Conservation (phyloP, 92 coral and sea anemone species). For the Pocillopora grandis region DNA sequence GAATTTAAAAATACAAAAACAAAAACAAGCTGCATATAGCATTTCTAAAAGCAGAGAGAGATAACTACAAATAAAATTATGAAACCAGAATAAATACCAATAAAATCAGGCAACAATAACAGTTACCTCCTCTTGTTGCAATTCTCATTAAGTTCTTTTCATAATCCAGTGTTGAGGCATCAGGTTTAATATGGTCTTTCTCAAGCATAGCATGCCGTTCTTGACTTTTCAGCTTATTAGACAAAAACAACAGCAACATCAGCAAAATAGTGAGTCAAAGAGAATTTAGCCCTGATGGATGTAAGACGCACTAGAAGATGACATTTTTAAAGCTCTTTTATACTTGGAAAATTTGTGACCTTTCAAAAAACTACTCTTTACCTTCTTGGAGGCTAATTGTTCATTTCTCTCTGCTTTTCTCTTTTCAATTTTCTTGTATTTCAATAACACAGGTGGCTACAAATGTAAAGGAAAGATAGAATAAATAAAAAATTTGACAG, state of each 20-base stretch:
- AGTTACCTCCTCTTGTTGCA: constrained; percentile 91
- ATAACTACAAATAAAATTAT: background rate
- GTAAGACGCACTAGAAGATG: background rate
- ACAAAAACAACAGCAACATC: background rate
- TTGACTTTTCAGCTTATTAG: constrained; percentile 57
- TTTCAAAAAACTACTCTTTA: background rate
- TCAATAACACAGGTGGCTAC: constrained; percentile 80
- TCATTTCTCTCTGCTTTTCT: constrained; percentile 70
- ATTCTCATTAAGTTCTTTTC: constrained; percentile 72
- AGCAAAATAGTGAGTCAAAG: no score
- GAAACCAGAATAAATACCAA: background rate
- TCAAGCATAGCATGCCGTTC: constrained; percentile 78
- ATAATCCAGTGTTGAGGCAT: constrained; percentile 64
- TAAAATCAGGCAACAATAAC: background rate
- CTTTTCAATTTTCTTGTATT: constrained; percentile 80
- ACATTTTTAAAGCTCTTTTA: background rate
- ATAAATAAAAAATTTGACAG: no score
- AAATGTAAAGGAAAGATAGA: background rate
- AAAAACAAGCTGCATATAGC: no score
- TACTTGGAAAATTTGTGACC: background rate
- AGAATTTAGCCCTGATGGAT: no score
- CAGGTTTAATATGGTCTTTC: constrained; percentile 81
- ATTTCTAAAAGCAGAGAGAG: no score
- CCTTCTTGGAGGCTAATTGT: constrained; percentile 67
- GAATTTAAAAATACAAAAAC: no score